phyloP scores from a whole-genome alignment of 2,113 vertebrate species.

The Perca fluviatilis region DNA sequence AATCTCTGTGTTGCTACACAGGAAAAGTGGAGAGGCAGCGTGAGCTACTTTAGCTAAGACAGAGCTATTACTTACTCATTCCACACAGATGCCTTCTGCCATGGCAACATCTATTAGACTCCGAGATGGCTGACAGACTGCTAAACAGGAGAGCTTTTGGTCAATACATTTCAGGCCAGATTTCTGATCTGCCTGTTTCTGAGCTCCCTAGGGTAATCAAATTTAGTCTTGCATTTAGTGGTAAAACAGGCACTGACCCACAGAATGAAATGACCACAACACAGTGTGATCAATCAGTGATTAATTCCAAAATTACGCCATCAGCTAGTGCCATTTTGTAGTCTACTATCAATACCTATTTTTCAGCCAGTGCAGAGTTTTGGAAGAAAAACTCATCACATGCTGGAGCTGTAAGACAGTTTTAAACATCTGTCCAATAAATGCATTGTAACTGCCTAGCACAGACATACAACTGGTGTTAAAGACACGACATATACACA shows the following conservation, averaged over 20 bases:
- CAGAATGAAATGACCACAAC: background rate
- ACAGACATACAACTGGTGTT: background rate
- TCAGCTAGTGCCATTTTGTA: background rate
- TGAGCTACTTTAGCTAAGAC: constrained; percentile 64
- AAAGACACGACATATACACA: background rate
- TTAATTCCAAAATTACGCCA: background rate
- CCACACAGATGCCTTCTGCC: constrained; percentile 75
- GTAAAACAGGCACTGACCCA: background rate
- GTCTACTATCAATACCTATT: background rate
- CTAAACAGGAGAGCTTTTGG: constrained; percentile 63
- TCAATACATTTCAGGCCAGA: constrained; percentile 57
- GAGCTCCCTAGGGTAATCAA: constrained; percentile 2
- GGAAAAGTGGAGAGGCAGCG: constrained; percentile 21
- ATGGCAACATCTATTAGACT: constrained; percentile 76
- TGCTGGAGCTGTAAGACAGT: background rate
- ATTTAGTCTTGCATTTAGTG: background rate
- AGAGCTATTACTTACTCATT: constrained; percentile 78
- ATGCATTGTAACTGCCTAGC: background rate
- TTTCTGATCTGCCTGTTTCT: constrained; percentile 27
- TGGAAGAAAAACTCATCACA: background rate
- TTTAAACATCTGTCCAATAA: background rate
- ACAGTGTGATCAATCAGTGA: background rate
- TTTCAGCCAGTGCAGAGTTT: background rate
- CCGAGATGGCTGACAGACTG: constrained; percentile 57
- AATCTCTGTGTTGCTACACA: constrained; percentile 19